Base-by-base conservation (phyloP, 2,797 vertebrate genomes). In the Sorex maritimensis region DNA sequence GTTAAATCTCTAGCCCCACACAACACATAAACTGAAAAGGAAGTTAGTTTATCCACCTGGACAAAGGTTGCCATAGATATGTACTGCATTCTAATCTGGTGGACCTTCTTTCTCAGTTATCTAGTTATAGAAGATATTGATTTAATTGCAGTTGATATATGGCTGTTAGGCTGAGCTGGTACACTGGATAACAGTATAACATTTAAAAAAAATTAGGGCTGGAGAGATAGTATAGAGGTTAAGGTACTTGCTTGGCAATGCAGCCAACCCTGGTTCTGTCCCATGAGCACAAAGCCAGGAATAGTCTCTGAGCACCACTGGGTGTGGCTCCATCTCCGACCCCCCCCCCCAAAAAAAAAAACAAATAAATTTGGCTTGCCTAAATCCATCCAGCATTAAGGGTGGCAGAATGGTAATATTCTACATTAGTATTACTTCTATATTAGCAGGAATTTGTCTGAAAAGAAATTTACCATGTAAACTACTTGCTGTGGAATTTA, bases 391-490 rank as follows among this genome's bases (percentile, higher is more conserved):
- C 73, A 77, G 80, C 30, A 58, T 55, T 34, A 68, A 3, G 17
- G 6, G 23, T 71, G 5, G 38, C 63, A 91, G 85, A 80, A 28
- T 6, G 88, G 13, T 34, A 26, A 19, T 52, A 72, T 75, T 92
- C 71, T 74, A 2, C 6, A 68, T 34, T 81, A 0, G 82, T 3
- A 63, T 89, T 38, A 10, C 30, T 79, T 87, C 55, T 65, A 46
- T n/a, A 68, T 67, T 72, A 73, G 41, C 38, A 72, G 2, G 38
- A 73, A 28, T 91, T 91, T 94, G 38, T 92, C 41, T 88, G 41
- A 88, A 84, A 82, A 95, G 65, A 87, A 19, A 68, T 83, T 83
- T 26, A 23, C 46, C n/a, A 4, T 84, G 67, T 34, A n/a, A 63
- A 4, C 44, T 85, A 2, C 78, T 82, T 81, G 86, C 12, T 34